Evolutionary conservation across 2,888 invertebrate genomes (phyloP).

Genomic region (Bibio marci): DNA sequence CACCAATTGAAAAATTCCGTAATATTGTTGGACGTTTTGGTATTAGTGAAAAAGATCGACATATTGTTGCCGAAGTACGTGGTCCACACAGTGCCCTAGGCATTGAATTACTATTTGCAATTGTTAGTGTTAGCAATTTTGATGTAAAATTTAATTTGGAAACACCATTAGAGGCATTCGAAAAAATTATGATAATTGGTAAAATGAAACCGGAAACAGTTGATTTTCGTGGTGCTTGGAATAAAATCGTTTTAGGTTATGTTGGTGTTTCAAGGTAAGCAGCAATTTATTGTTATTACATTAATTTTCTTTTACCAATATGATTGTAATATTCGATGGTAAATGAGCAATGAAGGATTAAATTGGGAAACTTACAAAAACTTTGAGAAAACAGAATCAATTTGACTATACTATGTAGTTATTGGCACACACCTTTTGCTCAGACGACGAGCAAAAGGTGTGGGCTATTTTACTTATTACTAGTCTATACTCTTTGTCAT

Average conservation of each 20-base stretch:
- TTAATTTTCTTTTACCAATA: background rate
- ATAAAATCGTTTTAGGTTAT: conserved; percentile 55
- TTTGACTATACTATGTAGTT: too few relatives aligned
- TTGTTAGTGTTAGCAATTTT: conserved; percentile 47
- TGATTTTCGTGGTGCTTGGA: conserved; percentile 61
- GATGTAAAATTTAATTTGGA: conserved; percentile 56
- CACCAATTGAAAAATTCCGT: conserved; percentile 48
- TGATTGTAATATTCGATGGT: too few relatives aligned
- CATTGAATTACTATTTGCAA: conserved; percentile 43
- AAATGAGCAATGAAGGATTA: too few relatives aligned
- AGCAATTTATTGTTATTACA: conserved; percentile 11
- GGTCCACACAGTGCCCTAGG: conserved; percentile 54
- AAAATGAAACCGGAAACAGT: conserved; percentile 51
- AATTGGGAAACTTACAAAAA: too few relatives aligned
- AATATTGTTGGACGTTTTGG: conserved; percentile 51
- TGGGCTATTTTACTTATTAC: too few relatives aligned
- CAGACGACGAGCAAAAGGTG: too few relatives aligned
- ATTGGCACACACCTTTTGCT: too few relatives aligned
- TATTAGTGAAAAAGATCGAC: conserved; percentile 48
- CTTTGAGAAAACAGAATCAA: too few relatives aligned
- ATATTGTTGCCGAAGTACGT: conserved; percentile 54
- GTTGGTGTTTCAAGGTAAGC: conserved; percentile 59
- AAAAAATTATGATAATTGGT: conserved; percentile 45
- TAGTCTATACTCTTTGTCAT: too few relatives aligned
- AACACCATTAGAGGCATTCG: conserved; percentile 53